phyloP scores from a whole-genome alignment of 2,888 invertebrate genomes.

The Pimpla rufipes region DNA sequence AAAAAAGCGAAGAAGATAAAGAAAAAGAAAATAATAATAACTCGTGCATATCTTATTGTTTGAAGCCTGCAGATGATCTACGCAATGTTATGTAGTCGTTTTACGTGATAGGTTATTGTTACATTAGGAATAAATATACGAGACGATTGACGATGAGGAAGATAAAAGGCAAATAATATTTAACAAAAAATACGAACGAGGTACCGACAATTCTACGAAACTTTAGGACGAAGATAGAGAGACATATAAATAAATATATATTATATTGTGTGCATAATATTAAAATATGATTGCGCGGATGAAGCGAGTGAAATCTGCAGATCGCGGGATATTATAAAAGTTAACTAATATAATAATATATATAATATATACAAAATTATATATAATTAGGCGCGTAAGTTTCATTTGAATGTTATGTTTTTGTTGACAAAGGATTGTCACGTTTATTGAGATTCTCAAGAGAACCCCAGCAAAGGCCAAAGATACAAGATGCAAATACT shows the following conservation, averaged over 20 bases:
- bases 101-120: conserved; percentile 67
- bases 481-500: conserved; percentile 61
- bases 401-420: conserved; percentile 64
- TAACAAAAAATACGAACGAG: conserved; percentile 38
- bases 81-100: conserved; percentile 79
- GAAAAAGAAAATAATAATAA: conserved; percentile 50
- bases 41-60: conserved; percentile 78
- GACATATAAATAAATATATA: conserved; percentile 9
- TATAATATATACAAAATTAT: conserved; percentile 35
- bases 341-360: conserved; percentile 20
- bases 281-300: conserved; percentile 24
- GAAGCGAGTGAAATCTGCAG: conserved; percentile 22
- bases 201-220: conserved; percentile 46
- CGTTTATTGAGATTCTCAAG: conserved; percentile 70
- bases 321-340: conserved; percentile 28
- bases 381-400: conserved; percentile 57
- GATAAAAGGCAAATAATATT: conserved; percentile 30
- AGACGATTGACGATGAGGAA: background rate
- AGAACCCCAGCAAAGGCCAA: conserved; percentile 73
- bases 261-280: conserved; percentile 40
- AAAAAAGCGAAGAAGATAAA: conserved; percentile 6
- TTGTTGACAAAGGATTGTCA: conserved; percentile 69
- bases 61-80: conserved; percentile 78
- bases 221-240: conserved; percentile 19
- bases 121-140: conserved; percentile 40